A percentile compares a stretch with the other conserved stretches of the same genome.
phyloP scores from a whole-genome alignment of 2,888 invertebrate species.

The Sarcophaga carnaria region DNA sequence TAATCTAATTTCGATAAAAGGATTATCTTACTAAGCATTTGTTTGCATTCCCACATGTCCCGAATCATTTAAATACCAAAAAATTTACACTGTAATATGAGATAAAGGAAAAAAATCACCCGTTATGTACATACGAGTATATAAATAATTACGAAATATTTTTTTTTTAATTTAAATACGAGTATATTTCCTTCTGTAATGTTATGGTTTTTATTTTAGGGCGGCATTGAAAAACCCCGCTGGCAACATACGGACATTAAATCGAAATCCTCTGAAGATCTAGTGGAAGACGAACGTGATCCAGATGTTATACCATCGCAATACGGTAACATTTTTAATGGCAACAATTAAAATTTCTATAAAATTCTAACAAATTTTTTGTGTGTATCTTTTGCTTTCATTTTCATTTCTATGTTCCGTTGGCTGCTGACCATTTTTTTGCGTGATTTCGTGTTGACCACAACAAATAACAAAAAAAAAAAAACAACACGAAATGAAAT shows the following conservation, averaged over 20 bases:
- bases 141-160: too few relatives aligned
- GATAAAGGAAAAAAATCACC: too few relatives aligned
- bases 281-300: slow-evolving; percentile 83
- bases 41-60: too few relatives aligned
- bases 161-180: too few relatives aligned
- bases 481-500: slow-evolving; percentile 10
- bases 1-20: too few relatives aligned
- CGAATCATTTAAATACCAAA: too few relatives aligned
- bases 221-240: slow-evolving; percentile 81
- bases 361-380: slow-evolving; percentile 34
- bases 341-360: too few relatives aligned
- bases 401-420: not conserved
- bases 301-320: slow-evolving; percentile 90
- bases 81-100: too few relatives aligned
- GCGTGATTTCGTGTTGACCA: slow-evolving; percentile 14
- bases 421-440: too few relatives aligned
- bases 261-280: slow-evolving; percentile 81
- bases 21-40: too few relatives aligned
- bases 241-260: slow-evolving; percentile 83
- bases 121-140: too few relatives aligned
- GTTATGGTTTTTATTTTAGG: slow-evolving; percentile 69
- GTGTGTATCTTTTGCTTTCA: not conserved
- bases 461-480: slow-evolving; percentile 26
- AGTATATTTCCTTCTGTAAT: too few relatives aligned
- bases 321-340: slow-evolving; percentile 83